Conservation (phyloP, 2,113 vertebrate species). For the Lucifuga dentata region DNA sequence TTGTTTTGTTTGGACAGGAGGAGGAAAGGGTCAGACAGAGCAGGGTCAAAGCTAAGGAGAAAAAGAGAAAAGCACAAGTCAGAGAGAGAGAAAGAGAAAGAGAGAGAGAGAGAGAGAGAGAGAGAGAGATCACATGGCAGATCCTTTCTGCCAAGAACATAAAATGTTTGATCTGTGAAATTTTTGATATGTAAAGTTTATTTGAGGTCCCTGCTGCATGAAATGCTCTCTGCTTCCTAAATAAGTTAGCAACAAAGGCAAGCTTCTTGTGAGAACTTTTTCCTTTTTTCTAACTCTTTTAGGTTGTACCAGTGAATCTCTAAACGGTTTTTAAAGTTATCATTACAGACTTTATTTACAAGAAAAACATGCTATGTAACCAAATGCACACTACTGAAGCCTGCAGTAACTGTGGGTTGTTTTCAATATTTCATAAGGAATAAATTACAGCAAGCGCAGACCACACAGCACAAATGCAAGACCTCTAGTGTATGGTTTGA, state of each 20-base stretch:
- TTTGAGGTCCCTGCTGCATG: slow-evolving; percentile 57
- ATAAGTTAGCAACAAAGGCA: slow-evolving; percentile 71
- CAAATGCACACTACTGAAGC: slow-evolving; percentile 54
- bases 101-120: slow-evolving; percentile 38
- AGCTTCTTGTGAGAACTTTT: slow-evolving; percentile 57
- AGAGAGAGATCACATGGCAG: slow-evolving; percentile 34
- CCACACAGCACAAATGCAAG: slow-evolving; percentile 32
- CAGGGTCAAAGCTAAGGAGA: neutral
- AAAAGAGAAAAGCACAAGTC: neutral
- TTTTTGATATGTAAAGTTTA: slow-evolving; percentile 64
- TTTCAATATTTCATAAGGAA: slow-evolving; percentile 63
- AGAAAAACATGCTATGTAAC: slow-evolving; percentile 60
- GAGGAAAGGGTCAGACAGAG: neutral
- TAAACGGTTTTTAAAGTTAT: slow-evolving; percentile 71
- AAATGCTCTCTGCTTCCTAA: slow-evolving; percentile 59
- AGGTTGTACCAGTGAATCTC: slow-evolving; percentile 65
- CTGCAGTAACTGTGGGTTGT: slow-evolving; percentile 44
- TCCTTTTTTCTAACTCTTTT: slow-evolving; percentile 51
- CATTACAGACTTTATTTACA: slow-evolving; percentile 71
- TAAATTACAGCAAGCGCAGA: slow-evolving; percentile 43
- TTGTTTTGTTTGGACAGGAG: slow-evolving; percentile 48
- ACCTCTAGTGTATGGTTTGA: slow-evolving; percentile 39
- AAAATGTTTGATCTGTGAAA: slow-evolving; percentile 57
- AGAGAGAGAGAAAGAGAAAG: neutral
- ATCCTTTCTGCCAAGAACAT: slow-evolving; percentile 48